Evolutionary conservation across 2,113 vertebrate genomes (phyloP).

Genomic region (Steatornis caripensis): DNA sequence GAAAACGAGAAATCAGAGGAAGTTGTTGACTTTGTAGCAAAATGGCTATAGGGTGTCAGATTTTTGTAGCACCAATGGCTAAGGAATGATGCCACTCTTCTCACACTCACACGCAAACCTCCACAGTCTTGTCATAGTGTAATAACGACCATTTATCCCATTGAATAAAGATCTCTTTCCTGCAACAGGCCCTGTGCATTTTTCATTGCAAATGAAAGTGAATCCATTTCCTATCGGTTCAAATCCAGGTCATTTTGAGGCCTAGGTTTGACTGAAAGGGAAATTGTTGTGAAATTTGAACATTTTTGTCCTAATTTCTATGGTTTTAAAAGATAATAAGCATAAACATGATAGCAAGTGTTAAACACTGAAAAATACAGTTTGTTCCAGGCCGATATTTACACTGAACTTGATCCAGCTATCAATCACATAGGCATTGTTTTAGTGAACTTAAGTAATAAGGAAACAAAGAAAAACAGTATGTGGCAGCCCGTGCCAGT

Average conservation of each 20-base stretch:
- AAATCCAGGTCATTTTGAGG: background rate
- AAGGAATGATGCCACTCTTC: background rate
- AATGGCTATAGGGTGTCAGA: background rate
- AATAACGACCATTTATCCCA: background rate
- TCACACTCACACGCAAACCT: rapidly evolving
- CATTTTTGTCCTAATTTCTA: background rate
- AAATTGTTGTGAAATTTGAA: background rate
- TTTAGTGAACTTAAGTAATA: background rate
- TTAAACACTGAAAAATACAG: background rate
- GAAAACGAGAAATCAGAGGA: background rate
- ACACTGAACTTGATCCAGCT: background rate
- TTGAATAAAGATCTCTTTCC: background rate
- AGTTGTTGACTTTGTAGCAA: background rate
- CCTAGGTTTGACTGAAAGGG: background rate
- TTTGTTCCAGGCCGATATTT: background rate
- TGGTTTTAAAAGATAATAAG: background rate
- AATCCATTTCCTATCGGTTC: background rate
- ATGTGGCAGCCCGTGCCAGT: background rate
- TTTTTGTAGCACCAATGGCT: background rate
- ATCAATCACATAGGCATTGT: background rate
- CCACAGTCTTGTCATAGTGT: background rate
- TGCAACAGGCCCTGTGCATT: background rate
- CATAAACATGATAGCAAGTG: background rate
- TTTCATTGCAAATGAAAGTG: background rate
- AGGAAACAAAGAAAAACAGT: background rate